Evolutionary conservation across 2,888 invertebrate species (phyloP).

Genomic region (Eudasyphora cyanicolor): DNA sequence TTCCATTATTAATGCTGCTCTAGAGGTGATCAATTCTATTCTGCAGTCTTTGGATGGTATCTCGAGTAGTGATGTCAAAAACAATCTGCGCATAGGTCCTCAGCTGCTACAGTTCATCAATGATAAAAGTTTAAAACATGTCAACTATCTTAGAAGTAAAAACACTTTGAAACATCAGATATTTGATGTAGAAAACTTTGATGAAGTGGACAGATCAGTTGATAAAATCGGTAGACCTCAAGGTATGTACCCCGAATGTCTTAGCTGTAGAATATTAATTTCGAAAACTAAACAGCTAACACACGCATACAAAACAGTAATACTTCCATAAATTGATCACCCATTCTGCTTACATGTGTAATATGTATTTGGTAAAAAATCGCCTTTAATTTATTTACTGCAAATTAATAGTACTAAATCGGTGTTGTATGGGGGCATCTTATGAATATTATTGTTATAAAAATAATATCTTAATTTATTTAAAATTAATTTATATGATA

Average conservation of each 20-base stretch:
- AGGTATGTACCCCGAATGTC: constrained; percentile 32
- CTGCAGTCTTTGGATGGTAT: constrained; percentile 74
- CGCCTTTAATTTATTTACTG: no score
- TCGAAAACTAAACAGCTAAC: constrained; percentile 46
- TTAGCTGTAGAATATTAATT: not conserved
- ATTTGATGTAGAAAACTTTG: constrained; percentile 79
- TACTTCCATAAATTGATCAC: not conserved
- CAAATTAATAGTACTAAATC: no score
- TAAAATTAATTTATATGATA: no score
- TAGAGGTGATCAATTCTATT: constrained; percentile 84
- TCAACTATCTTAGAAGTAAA: constrained; percentile 78
- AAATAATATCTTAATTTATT: no score
- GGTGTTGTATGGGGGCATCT: no score
- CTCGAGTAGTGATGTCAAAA: constrained; percentile 59
- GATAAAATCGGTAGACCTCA: constrained; percentile 50
- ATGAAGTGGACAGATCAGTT: constrained; percentile 68
- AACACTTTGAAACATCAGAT: constrained; percentile 80
- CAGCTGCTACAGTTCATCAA: constrained; percentile 47
- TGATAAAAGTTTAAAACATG: constrained; percentile 73
- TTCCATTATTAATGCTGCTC: constrained; percentile 92
- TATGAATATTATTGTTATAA: no score
- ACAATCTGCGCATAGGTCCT: constrained; percentile 49
- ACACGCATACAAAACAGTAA: not conserved
- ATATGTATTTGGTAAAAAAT: no score
- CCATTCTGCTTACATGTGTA: not conserved